Evolutionary conservation across 2,888 invertebrate genomes (phyloP), one percentile per base, ranked within the genome.

Genomic region (Drosophila stalkeri): DNA sequence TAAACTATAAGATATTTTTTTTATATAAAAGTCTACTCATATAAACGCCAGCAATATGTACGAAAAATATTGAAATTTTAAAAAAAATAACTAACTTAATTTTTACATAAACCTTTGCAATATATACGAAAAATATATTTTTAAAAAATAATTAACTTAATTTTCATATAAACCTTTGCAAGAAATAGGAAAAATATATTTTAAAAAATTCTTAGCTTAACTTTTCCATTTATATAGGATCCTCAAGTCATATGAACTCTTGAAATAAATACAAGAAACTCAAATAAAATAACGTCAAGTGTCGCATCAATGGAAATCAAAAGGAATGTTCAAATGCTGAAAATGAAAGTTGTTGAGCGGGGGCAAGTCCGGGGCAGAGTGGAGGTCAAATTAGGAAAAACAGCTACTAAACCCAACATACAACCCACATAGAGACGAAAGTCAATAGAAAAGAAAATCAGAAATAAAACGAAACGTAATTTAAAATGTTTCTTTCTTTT

Each of bases 381-480:
- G 44, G 35, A 31, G 33, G 12, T 39, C 47, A 59, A 55, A 65
- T 60, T 62, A 46, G 72, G 33, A 55, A 46, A 33, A 57, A 6
- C 54, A 54, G 54, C 54, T 16, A 14, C 54, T n/a, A 18, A 49
- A 2, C 11, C 33, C 57, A 11, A 63, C 51, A 37, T 23, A 51
- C 54, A 8, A 12, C 0, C 33, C 20, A 31, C 57, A 37, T 27
- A 63, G 49, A 35, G 33, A 52, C 55, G 47, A 56, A 81, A 72
- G 69, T 77, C 75, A 80, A 70, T 63, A 56, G 49, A 55, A 64
- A 52, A 54, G 49, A 54, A 60, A 69, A 62, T 59, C 60, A 81
- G 71, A 65, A 83, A 74, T 67, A 66, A 77, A 82, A 75, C 67
- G 70, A 77, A 77, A 81, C 77, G 90, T 77, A 90, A 86, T 86